These are phyloP conservation scores for Nezara viridula DNA, from an alignment of 2,888 invertebrate species.

Conservation along the genomic window DNA sequence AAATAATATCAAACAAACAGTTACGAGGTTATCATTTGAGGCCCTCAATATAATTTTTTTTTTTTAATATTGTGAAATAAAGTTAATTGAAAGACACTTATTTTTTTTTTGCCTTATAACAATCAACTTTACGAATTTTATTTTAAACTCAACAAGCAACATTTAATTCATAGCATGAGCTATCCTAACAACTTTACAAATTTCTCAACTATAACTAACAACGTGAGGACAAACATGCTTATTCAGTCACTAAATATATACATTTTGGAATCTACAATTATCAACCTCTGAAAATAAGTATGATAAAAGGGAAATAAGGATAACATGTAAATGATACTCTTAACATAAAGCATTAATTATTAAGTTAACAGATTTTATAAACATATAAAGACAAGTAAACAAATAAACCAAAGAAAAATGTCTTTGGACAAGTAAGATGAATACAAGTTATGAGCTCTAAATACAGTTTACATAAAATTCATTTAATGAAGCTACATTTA, in stretches of 20 bases:
- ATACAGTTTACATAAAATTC: neutral
- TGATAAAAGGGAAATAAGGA: neutral
- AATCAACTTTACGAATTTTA: neutral
- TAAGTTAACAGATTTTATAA: neutral
- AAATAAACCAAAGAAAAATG: neutral
- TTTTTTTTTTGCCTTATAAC: neutral
- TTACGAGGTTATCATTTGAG: no score
- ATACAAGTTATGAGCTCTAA: neutral
- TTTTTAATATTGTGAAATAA: neutral
- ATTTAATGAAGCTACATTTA: neutral
- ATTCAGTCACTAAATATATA: constrained; percentile 14
- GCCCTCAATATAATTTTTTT: neutral
- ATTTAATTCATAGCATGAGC: neutral
- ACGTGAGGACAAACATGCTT: constrained; percentile 17
- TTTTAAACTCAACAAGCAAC: neutral
- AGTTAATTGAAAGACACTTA: neutral
- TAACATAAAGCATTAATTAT: neutral
- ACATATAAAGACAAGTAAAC: neutral
- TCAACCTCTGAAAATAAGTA: neutral
- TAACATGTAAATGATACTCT: neutral
- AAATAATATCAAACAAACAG: no score
- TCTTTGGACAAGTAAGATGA: neutral
- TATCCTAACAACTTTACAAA: neutral
- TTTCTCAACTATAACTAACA: neutral
- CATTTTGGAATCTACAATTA: constrained; percentile 25